Conservation (phyloP, 2,113 vertebrate genomes). For the Pseudorasbora parva region DNA sequence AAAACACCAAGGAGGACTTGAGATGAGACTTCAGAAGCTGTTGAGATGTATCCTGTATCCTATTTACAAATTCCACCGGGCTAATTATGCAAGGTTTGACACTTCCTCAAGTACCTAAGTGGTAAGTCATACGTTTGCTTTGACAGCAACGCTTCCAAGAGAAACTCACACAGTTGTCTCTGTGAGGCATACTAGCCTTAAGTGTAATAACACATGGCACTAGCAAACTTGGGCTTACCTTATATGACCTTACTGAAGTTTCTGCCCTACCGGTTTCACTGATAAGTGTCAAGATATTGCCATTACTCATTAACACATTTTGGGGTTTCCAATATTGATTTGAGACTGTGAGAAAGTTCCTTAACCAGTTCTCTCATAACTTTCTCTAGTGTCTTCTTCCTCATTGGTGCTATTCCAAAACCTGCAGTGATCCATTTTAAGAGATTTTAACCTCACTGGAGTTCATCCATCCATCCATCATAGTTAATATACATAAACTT, state of each 20-base stretch:
- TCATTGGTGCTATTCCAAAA: not conserved
- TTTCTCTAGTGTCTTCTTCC: not conserved
- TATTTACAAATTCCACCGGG: not conserved
- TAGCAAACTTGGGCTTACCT: not conserved
- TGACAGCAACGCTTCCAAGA: not conserved
- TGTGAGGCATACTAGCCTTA: not conserved
- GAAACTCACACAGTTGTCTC: not conserved
- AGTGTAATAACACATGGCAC: not conserved
- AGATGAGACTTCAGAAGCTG: not conserved
- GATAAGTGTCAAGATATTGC: not conserved
- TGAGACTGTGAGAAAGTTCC: not conserved
- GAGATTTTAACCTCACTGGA: not conserved
- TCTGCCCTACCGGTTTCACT: not conserved
- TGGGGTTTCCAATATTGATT: not conserved
- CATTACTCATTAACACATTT: not conserved
- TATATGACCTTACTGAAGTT: not conserved
- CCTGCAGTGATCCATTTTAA: not conserved
- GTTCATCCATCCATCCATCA: not conserved
- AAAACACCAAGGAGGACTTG: not conserved
- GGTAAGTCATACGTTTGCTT: not conserved
- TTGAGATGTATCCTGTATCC: not conserved
- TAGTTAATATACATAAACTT: no score
- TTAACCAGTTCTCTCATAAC: not conserved
- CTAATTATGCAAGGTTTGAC: not conserved
- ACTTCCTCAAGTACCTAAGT: not conserved